phyloP scores from a whole-genome alignment of 2,113 vertebrate species.

The Desmodus rotundus region DNA sequence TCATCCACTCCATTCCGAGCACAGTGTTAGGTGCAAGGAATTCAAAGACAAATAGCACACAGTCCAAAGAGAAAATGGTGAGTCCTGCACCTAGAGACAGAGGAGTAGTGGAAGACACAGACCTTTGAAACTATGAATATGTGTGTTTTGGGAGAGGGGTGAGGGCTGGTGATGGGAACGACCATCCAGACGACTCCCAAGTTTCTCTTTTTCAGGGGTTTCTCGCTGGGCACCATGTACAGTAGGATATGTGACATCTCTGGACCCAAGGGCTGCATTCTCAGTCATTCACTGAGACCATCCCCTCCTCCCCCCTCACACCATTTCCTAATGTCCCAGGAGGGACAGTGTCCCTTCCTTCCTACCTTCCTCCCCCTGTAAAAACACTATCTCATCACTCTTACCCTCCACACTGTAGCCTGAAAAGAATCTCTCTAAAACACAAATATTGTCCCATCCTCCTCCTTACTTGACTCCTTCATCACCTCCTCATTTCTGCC shows the following conservation, averaged over 20 bases:
- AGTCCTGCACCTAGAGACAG: background rate
- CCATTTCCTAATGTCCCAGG: background rate
- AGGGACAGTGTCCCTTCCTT: too few species aligned
- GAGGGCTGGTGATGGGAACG: background rate
- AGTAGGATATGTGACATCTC: background rate
- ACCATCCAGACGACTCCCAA: background rate
- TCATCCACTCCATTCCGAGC: background rate
- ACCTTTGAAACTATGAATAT: background rate
- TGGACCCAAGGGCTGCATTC: background rate
- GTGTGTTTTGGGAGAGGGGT: background rate
- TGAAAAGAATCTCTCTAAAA: background rate
- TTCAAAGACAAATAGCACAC: background rate
- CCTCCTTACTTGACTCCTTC: background rate
- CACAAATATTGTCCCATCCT: background rate
- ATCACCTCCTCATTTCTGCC: background rate
- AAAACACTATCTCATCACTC: background rate
- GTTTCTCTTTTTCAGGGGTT: background rate
- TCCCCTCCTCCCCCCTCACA: background rate
- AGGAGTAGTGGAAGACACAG: background rate
- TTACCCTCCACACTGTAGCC: background rate
- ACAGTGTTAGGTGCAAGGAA: background rate
- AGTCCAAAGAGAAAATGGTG: background rate
- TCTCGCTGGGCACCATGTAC: background rate
- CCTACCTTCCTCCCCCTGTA: rapidly evolving
- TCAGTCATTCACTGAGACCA: background rate